A percentile compares a stretch with the other conserved stretches of the same genome.
Conservation (phyloP, 2,888 invertebrate species). For the Ochlodes sylvanus region DNA sequence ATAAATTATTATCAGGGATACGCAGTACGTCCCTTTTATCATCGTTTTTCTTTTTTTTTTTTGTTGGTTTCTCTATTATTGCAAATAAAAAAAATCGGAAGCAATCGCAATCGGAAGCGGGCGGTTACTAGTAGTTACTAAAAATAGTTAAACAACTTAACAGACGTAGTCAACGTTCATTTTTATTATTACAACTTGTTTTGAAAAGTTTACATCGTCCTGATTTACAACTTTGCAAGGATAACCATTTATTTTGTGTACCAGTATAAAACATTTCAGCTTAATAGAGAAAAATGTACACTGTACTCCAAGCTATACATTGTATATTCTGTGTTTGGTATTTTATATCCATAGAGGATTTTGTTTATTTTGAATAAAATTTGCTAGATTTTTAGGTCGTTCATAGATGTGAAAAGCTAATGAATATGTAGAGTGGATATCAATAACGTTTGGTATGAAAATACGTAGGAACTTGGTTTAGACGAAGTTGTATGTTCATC, state of each 20-base stretch:
- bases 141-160: too few relatives aligned
- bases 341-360: slow-evolving; percentile 29
- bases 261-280: slow-evolving; percentile 25
- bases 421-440: slow-evolving; percentile 27
- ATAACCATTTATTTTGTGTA: slow-evolving; percentile 24
- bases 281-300: slow-evolving; percentile 32
- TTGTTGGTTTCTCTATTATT: too few relatives aligned
- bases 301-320: slow-evolving; percentile 17
- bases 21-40: too few relatives aligned
- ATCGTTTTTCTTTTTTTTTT: too few relatives aligned
- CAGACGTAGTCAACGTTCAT: too few relatives aligned
- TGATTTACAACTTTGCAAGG: slow-evolving; percentile 27
- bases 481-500: slow-evolving; percentile 2
- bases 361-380: slow-evolving; percentile 18
- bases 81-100: too few relatives aligned
- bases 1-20: too few relatives aligned
- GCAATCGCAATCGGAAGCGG: too few relatives aligned
- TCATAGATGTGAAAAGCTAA: slow-evolving; percentile 10
- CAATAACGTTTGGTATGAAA: slow-evolving; percentile 29
- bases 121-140: too few relatives aligned
- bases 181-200: neutral
- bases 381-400: slow-evolving; percentile 7
- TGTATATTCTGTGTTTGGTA: slow-evolving; percentile 20
- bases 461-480: slow-evolving; percentile 9
- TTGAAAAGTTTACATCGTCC: slow-evolving; percentile 15